Evolutionary conservation across 2,888 invertebrate species (phyloP).

Genomic region (Rotaria magnacalcarata): DNA sequence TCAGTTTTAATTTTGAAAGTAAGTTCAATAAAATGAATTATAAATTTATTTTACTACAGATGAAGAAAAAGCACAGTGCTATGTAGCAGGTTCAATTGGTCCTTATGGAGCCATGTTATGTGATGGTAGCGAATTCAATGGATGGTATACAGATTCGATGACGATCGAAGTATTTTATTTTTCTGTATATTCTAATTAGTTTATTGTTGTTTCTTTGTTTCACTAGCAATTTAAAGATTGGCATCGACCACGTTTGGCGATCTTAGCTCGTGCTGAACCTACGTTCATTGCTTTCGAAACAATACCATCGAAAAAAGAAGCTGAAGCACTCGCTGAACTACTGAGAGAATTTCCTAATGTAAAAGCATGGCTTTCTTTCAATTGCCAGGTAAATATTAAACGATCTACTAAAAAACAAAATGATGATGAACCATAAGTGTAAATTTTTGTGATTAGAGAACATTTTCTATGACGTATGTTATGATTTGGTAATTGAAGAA

Average conservation of each 20-base stretch:
- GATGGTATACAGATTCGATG: conserved; percentile 62
- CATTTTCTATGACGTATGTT: too few relatives aligned
- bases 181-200: background rate
- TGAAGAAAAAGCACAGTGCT: conserved; percentile 41
- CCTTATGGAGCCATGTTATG: conserved; percentile 84
- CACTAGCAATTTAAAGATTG: conserved; percentile 70
- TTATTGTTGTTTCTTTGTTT: background rate
- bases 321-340: conserved; percentile 73
- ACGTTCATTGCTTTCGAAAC: conserved; percentile 85
- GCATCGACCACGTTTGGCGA: conserved; percentile 77
- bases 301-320: conserved; percentile 78
- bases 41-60: background rate
- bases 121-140: conserved; percentile 89
- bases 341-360: conserved; percentile 72
- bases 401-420: too few relatives aligned
- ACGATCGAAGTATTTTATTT: conserved; percentile 49
- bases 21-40: conserved; percentile 39
- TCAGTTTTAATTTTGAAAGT: conserved; percentile 47
- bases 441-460: too few relatives aligned
- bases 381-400: conserved; percentile 68
- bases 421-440: too few relatives aligned
- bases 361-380: conserved; percentile 81
- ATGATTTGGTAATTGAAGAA: too few relatives aligned
- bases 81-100: conserved; percentile 78
- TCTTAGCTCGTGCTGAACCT: conserved; percentile 73